Percentiles rank a stretch among this genome's conserved stretches.
These are phyloP conservation scores for Astreopora myriophthalma DNA, from an alignment of 64 coral and sea anemone species.

Conservation along the genomic window DNA sequence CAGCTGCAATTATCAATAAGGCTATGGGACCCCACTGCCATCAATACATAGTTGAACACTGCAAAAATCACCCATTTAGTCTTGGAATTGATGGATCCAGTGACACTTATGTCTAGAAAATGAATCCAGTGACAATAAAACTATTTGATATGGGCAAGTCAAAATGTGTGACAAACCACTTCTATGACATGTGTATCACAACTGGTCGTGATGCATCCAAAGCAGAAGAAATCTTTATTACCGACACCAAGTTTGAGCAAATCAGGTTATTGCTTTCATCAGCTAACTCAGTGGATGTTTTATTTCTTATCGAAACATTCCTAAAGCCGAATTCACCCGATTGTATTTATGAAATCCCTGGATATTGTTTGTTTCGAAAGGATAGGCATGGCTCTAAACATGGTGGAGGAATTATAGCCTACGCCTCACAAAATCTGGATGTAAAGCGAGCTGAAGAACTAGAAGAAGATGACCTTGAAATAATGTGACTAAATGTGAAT, in stretches of 20 bases:
- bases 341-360: not conserved
- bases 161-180: constrained; percentile 1
- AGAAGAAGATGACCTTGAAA: constrained; percentile 20
- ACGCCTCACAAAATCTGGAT: constrained; percentile 1
- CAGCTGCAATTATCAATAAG: constrained; percentile 58
- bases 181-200: constrained; percentile 52
- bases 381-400: not conserved
- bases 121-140: constrained; percentile 50
- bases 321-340: not conserved
- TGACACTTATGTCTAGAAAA: constrained; percentile 30
- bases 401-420: constrained; percentile 33
- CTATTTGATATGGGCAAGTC: not conserved
- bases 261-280: too few relatives aligned
- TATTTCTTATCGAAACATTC: constrained; percentile 2
- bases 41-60: constrained; percentile 46
- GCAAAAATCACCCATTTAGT: constrained; percentile 48
- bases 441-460: not conserved
- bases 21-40: constrained; percentile 60
- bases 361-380: not conserved
- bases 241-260: not conserved
- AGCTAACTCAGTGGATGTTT: not conserved
- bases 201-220: constrained; percentile 30
- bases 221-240: constrained; percentile 35
- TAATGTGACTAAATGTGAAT: constrained; percentile 9
- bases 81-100: constrained; percentile 51